phyloP scores from a whole-genome alignment of 2,888 invertebrate genomes.

The Plemyria rubiginata region DNA sequence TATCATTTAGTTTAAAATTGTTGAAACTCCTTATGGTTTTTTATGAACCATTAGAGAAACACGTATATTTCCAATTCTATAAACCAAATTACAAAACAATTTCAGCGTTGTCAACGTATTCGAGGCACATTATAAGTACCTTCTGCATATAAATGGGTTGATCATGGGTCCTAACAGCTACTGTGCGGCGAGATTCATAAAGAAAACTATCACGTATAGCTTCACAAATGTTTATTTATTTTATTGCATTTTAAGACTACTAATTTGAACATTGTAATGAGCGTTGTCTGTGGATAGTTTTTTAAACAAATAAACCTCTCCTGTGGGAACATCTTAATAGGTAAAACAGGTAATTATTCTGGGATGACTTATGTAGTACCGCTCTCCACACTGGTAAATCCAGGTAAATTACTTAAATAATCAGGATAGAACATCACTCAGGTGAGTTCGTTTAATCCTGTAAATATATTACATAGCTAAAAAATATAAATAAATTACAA shows the following conservation, averaged over 20 bases:
- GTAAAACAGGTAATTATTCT: too few species aligned
- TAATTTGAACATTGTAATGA: constrained; percentile 37
- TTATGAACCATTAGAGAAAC: constrained; percentile 28
- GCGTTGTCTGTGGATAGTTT: background rate
- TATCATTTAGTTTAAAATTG: too few species aligned
- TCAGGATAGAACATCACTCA: too few species aligned
- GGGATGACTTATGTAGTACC: too few species aligned
- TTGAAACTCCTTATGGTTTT: too few species aligned
- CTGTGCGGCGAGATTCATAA: constrained; percentile 60
- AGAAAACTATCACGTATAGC: constrained; percentile 70
- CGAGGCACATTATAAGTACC: constrained; percentile 62
- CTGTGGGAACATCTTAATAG: background rate
- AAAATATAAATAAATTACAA: too few species aligned
- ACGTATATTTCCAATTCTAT: constrained; percentile 35
- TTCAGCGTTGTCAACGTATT: constrained; percentile 59
- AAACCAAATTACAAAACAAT: constrained; percentile 45
- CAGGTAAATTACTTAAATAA: too few species aligned
- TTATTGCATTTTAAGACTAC: constrained; percentile 51
- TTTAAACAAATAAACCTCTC: background rate
- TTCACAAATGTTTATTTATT: constrained; percentile 58
- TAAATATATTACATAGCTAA: too few species aligned
- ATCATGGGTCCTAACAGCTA: constrained; percentile 66
- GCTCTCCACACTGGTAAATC: too few species aligned
- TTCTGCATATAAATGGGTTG: constrained; percentile 71
- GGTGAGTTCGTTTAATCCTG: too few species aligned